Evolutionary conservation across 2,113 vertebrate genomes (phyloP).

Genomic region (Podarcis cretensis): DNA sequence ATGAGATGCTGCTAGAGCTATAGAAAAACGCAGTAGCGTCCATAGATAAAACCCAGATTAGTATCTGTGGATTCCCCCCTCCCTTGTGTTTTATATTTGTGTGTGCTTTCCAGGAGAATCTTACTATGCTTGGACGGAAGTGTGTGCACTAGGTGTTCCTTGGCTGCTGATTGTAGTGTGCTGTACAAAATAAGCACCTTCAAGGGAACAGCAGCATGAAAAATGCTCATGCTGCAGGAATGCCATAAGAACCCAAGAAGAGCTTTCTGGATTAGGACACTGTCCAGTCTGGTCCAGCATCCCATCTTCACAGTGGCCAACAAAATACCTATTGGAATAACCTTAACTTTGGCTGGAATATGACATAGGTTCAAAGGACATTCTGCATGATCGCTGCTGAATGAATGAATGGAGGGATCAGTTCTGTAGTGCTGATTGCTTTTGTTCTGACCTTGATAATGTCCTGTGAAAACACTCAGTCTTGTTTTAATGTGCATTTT

Average conservation of each 20-base stretch:
- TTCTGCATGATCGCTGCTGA: not conserved
- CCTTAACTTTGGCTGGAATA: not conserved
- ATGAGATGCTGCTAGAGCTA: not conserved
- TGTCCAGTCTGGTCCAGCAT: no score
- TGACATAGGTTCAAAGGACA: not conserved
- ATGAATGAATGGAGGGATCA: no score
- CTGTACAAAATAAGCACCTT: not conserved
- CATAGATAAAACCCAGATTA: not conserved
- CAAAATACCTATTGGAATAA: not conserved
- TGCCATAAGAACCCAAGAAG: not conserved
- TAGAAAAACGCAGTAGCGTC: not conserved
- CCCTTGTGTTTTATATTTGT: not conserved
- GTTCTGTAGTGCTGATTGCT: not conserved
- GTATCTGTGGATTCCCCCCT: not conserved
- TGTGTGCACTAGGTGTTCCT: not conserved
- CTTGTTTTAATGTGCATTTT: not conserved
- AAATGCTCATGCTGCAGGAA: not conserved
- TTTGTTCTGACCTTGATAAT: slow-evolving; percentile 2
- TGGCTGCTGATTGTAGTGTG: not conserved
- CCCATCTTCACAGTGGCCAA: no score
- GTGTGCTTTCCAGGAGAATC: not conserved
- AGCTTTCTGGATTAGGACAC: no score
- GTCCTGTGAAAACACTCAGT: slow-evolving; percentile 13
- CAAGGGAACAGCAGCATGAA: not conserved
- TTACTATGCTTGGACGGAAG: not conserved